A percentile compares a stretch with the other conserved stretches of the same genome.
These are phyloP conservation scores for Palaemon carinicauda DNA, from an alignment of 1,140 invertebrate genomes.

Conservation along the genomic window DNA sequence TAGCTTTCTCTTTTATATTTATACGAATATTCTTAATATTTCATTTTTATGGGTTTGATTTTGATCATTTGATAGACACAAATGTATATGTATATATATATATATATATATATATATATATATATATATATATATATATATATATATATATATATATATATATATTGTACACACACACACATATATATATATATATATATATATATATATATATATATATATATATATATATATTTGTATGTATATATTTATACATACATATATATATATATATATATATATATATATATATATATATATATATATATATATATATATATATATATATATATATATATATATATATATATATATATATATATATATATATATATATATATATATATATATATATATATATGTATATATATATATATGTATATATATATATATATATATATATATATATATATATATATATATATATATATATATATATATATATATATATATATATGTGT, in stretches of 20 bases:
- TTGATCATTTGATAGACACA: no score
- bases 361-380: neutral
- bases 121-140: no score
- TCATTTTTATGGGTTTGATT: no score
- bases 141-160: no score
- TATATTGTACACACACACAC: no score
- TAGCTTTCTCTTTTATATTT: no score
- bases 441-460: neutral
- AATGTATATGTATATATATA: no score
- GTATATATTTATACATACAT: neutral
- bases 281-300: neutral
- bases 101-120: no score
- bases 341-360: neutral
- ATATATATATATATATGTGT: neutral
- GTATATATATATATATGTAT: neutral
- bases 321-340: neutral
- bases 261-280: neutral
- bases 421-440: neutral
- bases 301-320: neutral
- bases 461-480: slow-evolving; percentile 2
- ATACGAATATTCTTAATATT: no score
- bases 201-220: no score
- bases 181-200: no score
- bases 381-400: neutral
- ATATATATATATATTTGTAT: no score